Conservation (phyloP, 2,113 vertebrate genomes). For the Mastomys coucha region DNA sequence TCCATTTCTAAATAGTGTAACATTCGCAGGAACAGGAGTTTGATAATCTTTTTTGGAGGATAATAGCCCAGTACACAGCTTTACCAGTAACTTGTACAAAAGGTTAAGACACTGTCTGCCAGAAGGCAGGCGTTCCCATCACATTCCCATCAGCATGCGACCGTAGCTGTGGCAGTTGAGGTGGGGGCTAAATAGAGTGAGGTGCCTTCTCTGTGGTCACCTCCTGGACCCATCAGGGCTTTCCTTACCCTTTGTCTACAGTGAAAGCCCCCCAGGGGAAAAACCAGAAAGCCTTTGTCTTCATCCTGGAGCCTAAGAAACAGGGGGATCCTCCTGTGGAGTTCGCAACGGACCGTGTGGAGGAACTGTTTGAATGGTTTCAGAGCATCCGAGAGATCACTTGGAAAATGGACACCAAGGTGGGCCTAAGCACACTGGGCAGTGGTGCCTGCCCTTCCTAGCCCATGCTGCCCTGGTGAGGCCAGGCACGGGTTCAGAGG, state of each 20-base stretch:
- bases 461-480: not conserved
- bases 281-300: constrained; percentile 91
- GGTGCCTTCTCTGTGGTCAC: not conserved
- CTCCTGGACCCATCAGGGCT: not conserved
- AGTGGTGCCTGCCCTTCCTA: not conserved
- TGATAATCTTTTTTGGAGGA: accelerated
- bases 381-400: constrained; percentile 94
- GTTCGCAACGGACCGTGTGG: constrained; percentile 92
- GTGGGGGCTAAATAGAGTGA: accelerated
- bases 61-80: accelerated
- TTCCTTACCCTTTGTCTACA: constrained; percentile 64
- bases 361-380: constrained; percentile 96
- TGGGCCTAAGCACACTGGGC: not conserved
- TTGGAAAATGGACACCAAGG: constrained; percentile 91
- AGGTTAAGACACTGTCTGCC: accelerated
- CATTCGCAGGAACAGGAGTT: accelerated
- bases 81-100: accelerated
- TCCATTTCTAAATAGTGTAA: not conserved
- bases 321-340: constrained; percentile 91
- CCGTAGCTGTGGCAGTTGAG: accelerated
- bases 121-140: accelerated
- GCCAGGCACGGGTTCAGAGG: accelerated
- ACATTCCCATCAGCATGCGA: accelerated
- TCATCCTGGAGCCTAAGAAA: constrained; percentile 91
- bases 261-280: constrained; percentile 90